A percentile compares a stretch with the other conserved stretches of the same genome.
phyloP scores from a whole-genome alignment of 2,797 vertebrate genomes.

The Enteromius thamalakanensis region DNA sequence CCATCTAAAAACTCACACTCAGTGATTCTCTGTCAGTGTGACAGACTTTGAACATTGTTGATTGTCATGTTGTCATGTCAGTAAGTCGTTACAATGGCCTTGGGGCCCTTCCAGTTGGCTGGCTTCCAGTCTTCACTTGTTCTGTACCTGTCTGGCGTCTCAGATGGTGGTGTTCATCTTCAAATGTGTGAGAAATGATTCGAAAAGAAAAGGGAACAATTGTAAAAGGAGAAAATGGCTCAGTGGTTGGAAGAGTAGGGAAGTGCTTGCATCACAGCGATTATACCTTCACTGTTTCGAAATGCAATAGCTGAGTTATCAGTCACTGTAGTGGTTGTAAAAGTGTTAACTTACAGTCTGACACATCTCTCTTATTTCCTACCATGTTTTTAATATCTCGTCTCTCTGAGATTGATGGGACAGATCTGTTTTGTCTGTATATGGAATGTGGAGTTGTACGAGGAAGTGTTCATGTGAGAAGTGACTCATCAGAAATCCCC shows the following conservation, averaged over 20 bases:
- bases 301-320: conserved; percentile 50
- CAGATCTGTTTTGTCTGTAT: conserved; percentile 3
- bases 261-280: conserved; percentile 68
- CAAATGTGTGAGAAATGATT: conserved; percentile 61
- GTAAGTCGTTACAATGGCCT: conserved; percentile 47
- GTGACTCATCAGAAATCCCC: conserved; percentile 47
- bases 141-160: conserved; percentile 59
- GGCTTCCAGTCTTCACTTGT: conserved; percentile 64
- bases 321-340: neutral
- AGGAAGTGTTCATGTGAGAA: conserved; percentile 14
- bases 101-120: conserved; percentile 66
- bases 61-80: conserved; percentile 52
- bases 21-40: conserved; percentile 12
- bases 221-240: conserved; percentile 38
- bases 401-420: conserved; percentile 10
- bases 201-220: conserved; percentile 21
- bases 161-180: conserved; percentile 67
- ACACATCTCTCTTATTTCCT: neutral
- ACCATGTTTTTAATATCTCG: neutral
- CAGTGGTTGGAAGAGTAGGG: conserved; percentile 63
- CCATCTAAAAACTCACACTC: conserved; percentile 37
- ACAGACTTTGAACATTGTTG: conserved; percentile 62
- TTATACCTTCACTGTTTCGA: conserved; percentile 73
- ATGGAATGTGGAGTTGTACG: neutral
- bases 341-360: neutral